These are phyloP conservation scores for Pyrrhura leucotis DNA, from an alignment of 2,797 vertebrate genomes.

Conservation along the genomic window DNA sequence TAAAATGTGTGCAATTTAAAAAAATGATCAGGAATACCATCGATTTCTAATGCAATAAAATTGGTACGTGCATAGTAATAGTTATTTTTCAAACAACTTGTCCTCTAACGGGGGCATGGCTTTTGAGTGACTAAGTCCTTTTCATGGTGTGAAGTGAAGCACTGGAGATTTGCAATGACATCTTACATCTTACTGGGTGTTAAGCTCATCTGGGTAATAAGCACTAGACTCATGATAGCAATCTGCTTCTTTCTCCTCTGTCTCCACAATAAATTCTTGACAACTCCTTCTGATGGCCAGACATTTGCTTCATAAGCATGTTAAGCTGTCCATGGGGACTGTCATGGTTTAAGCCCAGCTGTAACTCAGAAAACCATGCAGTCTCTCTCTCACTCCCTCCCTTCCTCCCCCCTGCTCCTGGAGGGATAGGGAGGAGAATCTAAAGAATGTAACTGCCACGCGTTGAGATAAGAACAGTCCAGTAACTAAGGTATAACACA, in stretches of 20 bases:
- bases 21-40: background rate
- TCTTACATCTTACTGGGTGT: background rate
- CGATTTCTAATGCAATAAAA: background rate
- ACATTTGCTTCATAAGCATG: background rate
- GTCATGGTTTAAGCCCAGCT: too few relatives aligned
- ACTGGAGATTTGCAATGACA: background rate
- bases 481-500: too few relatives aligned
- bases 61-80: background rate
- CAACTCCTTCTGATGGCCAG: background rate
- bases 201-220: background rate
- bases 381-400: too few relatives aligned
- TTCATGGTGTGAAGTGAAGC: background rate
- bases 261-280: background rate
- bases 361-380: too few relatives aligned
- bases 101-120: background rate
- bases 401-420: too few relatives aligned
- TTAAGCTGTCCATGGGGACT: background rate
- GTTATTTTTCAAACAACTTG: background rate
- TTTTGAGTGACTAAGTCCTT: background rate
- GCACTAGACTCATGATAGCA: background rate
- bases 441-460: too few relatives aligned
- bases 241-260: background rate
- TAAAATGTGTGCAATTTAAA: background rate
- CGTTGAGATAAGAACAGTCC: too few relatives aligned
- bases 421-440: too few relatives aligned